Evolutionary conservation across 2,113 vertebrate species (phyloP), one percentile per base, ranked within the genome.

Genomic region (Chaetops frenatus): DNA sequence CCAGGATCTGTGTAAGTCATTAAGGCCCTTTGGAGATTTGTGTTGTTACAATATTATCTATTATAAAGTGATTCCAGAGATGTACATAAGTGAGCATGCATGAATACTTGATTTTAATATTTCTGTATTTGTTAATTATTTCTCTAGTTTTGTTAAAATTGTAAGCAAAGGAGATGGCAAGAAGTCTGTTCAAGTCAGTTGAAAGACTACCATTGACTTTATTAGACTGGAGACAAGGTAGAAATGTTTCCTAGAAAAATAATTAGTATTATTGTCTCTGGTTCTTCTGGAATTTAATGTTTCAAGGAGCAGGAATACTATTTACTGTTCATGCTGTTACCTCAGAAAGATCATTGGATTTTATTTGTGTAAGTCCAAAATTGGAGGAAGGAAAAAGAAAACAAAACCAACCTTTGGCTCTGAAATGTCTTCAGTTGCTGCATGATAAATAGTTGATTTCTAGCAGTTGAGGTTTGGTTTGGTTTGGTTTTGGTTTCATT

Each of bases 1-100:
- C 99, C 99, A 1, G 98, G 98, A 93, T 99, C 99, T 77, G 98
- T 99, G 99, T 99, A 98, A 99, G 99, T 98, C 79, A 48, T 47
- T 58, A 91, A 36, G 35, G 19, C 18, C 23, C 47, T 62, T 64
- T 27, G 13, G 33, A 76, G n/a, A 11, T 81, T 61, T 62, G 2
- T 56, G 42, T 57, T 87, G 18, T 79, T 81, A 47, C 19, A 11
- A 17, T 73, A 18, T 73, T 94, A 33, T 24, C 21, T 65, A 2
- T 50, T 80, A 21, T 62, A 54, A 82, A 73, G 27, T 62, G 40
- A 51, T 72, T 73, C 23, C 47, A 69, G n/a, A 74, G 35, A 73
- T 4, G 6, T 56, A 20, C 23, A 33, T 65, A 65, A 54, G 33
- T 65, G 31, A 84, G 13, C 21, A 48, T 33, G 31, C n/a, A 36